Evolutionary conservation across 2,888 invertebrate species (phyloP).

Genomic region (Rotaria magnacalcarata): DNA sequence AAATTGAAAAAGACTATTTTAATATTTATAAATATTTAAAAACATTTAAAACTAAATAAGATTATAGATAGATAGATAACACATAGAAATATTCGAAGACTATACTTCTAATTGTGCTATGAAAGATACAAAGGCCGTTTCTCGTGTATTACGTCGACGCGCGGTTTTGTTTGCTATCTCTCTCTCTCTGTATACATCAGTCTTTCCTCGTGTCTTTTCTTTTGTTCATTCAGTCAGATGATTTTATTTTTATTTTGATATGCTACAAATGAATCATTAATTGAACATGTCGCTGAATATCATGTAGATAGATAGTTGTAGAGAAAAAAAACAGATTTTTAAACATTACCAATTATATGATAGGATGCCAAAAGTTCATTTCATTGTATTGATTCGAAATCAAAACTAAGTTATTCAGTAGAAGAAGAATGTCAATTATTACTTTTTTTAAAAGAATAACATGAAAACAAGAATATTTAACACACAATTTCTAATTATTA

Average conservation of each 20-base stretch:
- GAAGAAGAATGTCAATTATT: no score
- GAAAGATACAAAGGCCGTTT: background rate
- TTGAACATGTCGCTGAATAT: background rate
- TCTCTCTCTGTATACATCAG: background rate
- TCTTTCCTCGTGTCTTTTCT: background rate
- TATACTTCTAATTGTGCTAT: background rate
- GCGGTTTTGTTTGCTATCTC: background rate
- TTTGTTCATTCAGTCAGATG: background rate
- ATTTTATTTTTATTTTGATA: no score
- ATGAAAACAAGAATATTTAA: no score
- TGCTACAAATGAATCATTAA: background rate
- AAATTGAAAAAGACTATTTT: background rate
- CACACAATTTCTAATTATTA: no score
- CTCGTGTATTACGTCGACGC: background rate
- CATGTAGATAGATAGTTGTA: background rate
- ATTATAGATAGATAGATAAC: background rate
- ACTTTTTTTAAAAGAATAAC: no score
- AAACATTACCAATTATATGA: background rate
- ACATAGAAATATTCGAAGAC: background rate
- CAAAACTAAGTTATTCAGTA: no score
- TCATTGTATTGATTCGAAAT: no score
- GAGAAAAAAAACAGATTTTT: background rate
- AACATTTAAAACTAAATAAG: background rate
- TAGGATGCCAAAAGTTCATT: background rate
- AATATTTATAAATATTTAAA: constrained; percentile 13